Evolutionary conservation across 2,888 invertebrate genomes (phyloP), one percentile per base, ranked within the genome.

Genomic region (Apamea epomidion): DNA sequence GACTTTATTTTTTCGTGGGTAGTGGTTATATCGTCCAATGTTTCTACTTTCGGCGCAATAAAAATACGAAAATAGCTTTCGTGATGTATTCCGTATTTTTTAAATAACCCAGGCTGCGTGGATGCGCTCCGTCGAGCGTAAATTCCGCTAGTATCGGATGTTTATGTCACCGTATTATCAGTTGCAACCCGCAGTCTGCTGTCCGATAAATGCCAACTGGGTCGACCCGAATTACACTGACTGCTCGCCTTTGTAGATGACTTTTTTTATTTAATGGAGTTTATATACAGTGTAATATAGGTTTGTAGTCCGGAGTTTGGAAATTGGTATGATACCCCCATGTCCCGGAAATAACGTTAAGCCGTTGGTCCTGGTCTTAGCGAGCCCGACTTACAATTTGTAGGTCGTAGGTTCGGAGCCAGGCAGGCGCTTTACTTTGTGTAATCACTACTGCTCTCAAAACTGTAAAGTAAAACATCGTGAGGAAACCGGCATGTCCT

Each of bases 91-190:
- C 0, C 2, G 7, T 80, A n/a, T 80, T 32, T 32, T 45, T 58
- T 25, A 21, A 60, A 82, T 12, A n/a, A 51, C 2, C 18, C 29
- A 8, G 18, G 37, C 32, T 25, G 8, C 8, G 0, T 14, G 32
- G 18, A 5, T 8, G 18, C 51, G 42, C 37, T 70, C 18, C 16
- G 16, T 2, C 32, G 21, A 64, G 16, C 18, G 12, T 51, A n/a
- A 78, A 81, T 64, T 42, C 7, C 32, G 14, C n/a, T 54, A 54
- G 18, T 18, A 29, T 51, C 54, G 32, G 32, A 62, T 77, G 18
- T 75, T 75, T 37, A 6, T 60, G 37, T 12, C 58, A 48, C 6
- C 3, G 25, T 60, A 25, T 51, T 82, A 72, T 51, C 83, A n/a
- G 62, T 25, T 75, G 76, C 21, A 21, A 54, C 29, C 32, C 21